Conservation (phyloP, 2,797 vertebrate genomes). For the Scleropages formosus region DNA sequence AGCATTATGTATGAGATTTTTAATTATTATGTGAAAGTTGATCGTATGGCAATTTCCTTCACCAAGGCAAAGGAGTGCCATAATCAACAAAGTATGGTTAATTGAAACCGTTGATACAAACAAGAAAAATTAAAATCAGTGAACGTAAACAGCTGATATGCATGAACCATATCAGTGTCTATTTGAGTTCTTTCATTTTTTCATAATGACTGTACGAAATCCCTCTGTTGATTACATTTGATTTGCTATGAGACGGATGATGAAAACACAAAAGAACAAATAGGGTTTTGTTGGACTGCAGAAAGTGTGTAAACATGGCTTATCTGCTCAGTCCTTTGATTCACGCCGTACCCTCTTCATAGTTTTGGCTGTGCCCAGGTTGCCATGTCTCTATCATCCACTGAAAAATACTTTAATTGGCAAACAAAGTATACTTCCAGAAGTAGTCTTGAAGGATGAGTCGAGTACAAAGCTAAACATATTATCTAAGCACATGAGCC, state of each 20-base stretch:
- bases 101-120: not conserved
- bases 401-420: constrained; percentile 28
- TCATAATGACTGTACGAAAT: constrained; percentile 31
- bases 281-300: constrained; percentile 28
- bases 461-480: constrained; percentile 8
- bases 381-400: constrained; percentile 1
- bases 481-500: constrained; percentile 26
- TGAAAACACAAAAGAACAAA: constrained; percentile 29
- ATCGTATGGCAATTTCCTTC: too few species aligned
- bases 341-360: not conserved
- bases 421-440: constrained; percentile 35
- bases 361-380: constrained; percentile 14
- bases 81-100: not conserved
- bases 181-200: not conserved
- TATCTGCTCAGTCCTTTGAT: constrained; percentile 21
- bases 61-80: not conserved
- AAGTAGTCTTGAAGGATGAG: constrained; percentile 27
- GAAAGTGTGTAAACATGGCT: constrained; percentile 28
- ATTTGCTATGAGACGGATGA: constrained; percentile 31
- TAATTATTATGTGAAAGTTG: too few species aligned
- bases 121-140: not conserved
- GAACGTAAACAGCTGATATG: constrained; percentile 1
- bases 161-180: not conserved
- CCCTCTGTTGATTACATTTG: constrained; percentile 21
- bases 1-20: too few species aligned